Evolutionary conservation across 2,888 invertebrate genomes (phyloP).

Genomic region (Asteroscopus sphinx): DNA sequence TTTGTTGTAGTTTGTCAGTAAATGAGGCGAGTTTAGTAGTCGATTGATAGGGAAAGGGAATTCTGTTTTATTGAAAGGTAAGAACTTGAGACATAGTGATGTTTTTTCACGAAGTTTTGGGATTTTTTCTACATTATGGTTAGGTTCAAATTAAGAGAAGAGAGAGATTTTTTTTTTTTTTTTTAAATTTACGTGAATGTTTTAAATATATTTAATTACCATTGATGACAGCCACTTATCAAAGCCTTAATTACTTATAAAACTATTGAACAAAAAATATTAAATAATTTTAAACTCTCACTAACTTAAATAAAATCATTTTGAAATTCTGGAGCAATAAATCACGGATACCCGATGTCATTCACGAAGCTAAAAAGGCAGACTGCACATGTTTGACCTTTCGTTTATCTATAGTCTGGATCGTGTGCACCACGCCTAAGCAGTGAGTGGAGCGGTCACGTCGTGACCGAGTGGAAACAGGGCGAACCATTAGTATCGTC

Average conservation of each 20-base stretch:
- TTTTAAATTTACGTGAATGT: too few relatives aligned
- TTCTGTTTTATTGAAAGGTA: too few relatives aligned
- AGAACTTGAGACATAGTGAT: too few relatives aligned
- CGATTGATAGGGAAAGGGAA: background rate
- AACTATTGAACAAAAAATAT: too few relatives aligned
- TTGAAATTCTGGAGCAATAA: slow-evolving; percentile 3
- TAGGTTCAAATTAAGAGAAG: too few relatives aligned
- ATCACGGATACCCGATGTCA: slow-evolving; percentile 32
- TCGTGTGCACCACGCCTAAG: slow-evolving; percentile 55
- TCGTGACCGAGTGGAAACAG: slow-evolving; percentile 47
- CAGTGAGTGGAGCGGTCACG: slow-evolving; percentile 48
- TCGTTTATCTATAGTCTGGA: slow-evolving; percentile 48
- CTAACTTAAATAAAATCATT: background rate
- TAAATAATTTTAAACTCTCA: too few relatives aligned
- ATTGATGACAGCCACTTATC: too few relatives aligned
- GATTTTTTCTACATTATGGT: too few relatives aligned
- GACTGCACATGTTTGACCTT: slow-evolving; percentile 51
- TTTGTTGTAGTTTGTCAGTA: slow-evolving; percentile 30
- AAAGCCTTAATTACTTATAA: too few relatives aligned
- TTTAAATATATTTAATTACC: too few relatives aligned
- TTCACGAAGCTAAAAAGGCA: slow-evolving; percentile 26
- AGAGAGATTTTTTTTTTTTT: too few relatives aligned
- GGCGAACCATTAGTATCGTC: slow-evolving; percentile 33
- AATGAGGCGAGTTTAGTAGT: background rate
- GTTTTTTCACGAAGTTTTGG: background rate